Evolutionary conservation across 2,797 vertebrate species (phyloP).

Genomic region (Protonibea diacanthus): DNA sequence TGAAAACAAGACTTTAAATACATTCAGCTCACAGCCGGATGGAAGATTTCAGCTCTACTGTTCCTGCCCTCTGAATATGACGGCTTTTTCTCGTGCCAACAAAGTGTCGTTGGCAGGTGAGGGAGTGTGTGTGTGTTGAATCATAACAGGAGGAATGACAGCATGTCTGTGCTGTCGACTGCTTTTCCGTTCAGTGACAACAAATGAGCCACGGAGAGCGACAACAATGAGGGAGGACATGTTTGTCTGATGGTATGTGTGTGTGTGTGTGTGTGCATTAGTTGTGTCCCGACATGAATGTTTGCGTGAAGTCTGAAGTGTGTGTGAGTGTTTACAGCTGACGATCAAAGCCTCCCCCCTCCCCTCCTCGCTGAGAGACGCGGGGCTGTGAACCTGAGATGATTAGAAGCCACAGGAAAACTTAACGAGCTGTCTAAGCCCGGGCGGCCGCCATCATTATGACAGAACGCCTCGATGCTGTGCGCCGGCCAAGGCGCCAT

Average conservation of each 20-base stretch:
- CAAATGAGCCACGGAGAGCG: conserved; percentile 37
- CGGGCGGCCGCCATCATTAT: conserved; percentile 58
- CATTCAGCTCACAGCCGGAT: conserved; percentile 18
- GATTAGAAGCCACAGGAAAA: conserved; percentile 74
- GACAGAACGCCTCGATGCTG: conserved; percentile 44
- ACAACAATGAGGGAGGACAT: conserved; percentile 30
- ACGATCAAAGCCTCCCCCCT: conserved; percentile 72
- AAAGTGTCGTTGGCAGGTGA: conserved; percentile 37
- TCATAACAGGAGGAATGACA: conserved; percentile 42
- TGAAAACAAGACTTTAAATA: conserved; percentile 29
- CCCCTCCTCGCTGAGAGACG: conserved; percentile 38
- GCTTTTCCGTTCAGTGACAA: conserved; percentile 48
- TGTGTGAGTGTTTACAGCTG: conserved; percentile 58
- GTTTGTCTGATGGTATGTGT: conserved; percentile 1
- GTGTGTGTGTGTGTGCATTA: not conserved
- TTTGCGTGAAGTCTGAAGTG: conserved; percentile 20
- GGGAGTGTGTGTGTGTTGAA: conserved; percentile 9
- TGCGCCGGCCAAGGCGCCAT: conserved; percentile 39
- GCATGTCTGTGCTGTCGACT: conserved; percentile 41
- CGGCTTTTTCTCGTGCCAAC: conserved; percentile 34
- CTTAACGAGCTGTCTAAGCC: conserved; percentile 73
- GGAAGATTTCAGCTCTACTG: conserved; percentile 31
- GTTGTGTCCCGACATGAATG: not conserved
- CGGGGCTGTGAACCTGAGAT: conserved; percentile 64
- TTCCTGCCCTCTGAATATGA: conserved; percentile 30